Evolutionary conservation across 2,113 vertebrate genomes (phyloP).

Genomic region (Rhipidura dahli): DNA sequence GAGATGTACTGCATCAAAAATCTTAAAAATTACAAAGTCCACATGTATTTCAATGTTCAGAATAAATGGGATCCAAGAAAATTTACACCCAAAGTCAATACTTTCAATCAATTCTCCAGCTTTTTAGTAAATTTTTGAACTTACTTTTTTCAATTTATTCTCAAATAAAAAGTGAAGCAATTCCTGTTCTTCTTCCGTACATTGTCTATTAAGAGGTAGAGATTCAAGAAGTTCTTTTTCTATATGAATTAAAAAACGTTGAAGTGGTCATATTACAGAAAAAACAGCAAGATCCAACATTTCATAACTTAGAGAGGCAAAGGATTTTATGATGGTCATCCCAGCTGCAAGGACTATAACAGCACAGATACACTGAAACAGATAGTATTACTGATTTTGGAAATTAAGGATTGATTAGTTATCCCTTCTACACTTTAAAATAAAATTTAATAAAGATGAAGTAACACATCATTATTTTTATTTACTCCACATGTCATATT

Average conservation of each 20-base stretch:
- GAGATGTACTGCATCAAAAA: not conserved
- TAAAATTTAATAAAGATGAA: not conserved
- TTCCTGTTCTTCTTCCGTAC: conserved; percentile 90
- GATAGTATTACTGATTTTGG: not conserved
- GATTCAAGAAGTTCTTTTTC: conserved; percentile 97
- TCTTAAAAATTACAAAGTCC: not conserved
- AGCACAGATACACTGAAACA: not conserved
- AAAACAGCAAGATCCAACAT: not conserved
- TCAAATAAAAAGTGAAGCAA: conserved; percentile 95
- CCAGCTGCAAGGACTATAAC: not conserved
- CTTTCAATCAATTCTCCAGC: not conserved
- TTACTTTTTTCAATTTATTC: conserved; percentile 98
- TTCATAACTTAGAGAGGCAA: not conserved
- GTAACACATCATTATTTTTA: not conserved
- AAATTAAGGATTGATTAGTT: not conserved
- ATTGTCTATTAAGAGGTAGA: conserved; percentile 91
- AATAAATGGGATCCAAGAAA: not conserved
- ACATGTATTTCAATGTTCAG: not conserved
- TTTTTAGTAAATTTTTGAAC: not conserved
- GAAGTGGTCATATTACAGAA: not conserved
- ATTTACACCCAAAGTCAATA: not conserved
- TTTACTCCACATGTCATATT: not conserved
- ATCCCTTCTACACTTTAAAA: not conserved
- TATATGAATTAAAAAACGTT: conserved; percentile 43
- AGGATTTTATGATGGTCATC: not conserved